Conservation (phyloP, 2,113 vertebrate species). For the Dolichallabes microphthalmus region DNA sequence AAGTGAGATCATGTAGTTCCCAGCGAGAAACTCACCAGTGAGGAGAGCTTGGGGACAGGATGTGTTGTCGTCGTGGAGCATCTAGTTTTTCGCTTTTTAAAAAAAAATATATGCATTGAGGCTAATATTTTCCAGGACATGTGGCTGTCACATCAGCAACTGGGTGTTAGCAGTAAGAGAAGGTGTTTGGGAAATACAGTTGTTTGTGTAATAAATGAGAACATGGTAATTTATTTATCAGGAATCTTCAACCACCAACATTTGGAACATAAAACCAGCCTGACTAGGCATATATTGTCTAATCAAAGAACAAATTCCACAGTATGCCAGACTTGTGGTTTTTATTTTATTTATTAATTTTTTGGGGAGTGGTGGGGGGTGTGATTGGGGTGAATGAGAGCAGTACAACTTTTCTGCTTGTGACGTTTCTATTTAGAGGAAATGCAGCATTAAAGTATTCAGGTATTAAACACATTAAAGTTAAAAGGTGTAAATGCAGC, state of each 20-base stretch:
- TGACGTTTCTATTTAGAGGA: too few species aligned
- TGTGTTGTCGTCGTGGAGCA: too few species aligned
- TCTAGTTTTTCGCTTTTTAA: too few species aligned
- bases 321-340: not conserved
- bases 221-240: not conserved
- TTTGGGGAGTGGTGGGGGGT: too few species aligned
- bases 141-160: not conserved
- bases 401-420: too few species aligned
- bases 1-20: too few species aligned
- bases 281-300: not conserved
- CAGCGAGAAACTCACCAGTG: too few species aligned
- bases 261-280: not conserved
- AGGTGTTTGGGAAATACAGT: not conserved
- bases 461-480: too few species aligned
- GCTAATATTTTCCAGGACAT: not conserved
- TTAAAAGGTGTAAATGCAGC: too few species aligned
- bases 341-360: not conserved
- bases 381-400: not conserved
- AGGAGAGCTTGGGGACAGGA: too few species aligned
- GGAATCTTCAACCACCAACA: too few species aligned
- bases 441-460: too few species aligned
- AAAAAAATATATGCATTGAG: not conserved
- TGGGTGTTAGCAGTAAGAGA: not conserved
- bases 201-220: not conserved
- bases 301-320: not conserved